phyloP scores from a whole-genome alignment of 2,113 vertebrate species.

The Strix aluco region DNA sequence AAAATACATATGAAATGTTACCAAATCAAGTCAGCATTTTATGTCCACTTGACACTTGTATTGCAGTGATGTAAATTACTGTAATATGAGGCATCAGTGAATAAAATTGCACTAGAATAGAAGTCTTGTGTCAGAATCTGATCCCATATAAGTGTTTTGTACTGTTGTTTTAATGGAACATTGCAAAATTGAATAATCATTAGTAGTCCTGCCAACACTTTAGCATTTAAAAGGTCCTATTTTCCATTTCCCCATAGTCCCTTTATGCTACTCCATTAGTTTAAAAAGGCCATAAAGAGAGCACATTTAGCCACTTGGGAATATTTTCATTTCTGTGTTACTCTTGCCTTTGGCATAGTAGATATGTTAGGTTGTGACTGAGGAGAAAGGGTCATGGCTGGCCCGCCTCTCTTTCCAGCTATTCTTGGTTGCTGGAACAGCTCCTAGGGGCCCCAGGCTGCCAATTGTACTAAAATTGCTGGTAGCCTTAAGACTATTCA shows the following conservation, averaged over 20 bases:
- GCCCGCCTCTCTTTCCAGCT: neutral
- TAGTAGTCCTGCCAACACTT: conserved; percentile 32
- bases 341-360: conserved; percentile 47
- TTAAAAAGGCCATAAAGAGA: conserved; percentile 52
- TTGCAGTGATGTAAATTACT: conserved; percentile 7
- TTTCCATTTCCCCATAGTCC: conserved; percentile 32
- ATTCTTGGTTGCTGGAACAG: conserved; percentile 63
- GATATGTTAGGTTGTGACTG: conserved; percentile 35
- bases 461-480: conserved; percentile 43
- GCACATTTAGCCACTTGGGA: conserved; percentile 10
- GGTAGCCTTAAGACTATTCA: conserved; percentile 54
- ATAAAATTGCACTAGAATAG: conserved; percentile 6
- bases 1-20: neutral
- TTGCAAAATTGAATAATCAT: conserved; percentile 51
- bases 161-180: conserved; percentile 32
- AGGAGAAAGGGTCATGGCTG: conserved; percentile 45
- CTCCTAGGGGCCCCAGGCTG: conserved; percentile 53
- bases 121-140: conserved; percentile 23
- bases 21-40: conserved; percentile 28
- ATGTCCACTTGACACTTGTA: neutral
- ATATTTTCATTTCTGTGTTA: conserved; percentile 38
- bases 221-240: conserved; percentile 42
- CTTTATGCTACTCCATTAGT: conserved; percentile 50
- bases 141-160: neutral
- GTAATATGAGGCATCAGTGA: conserved; percentile 13